phyloP scores from a whole-genome alignment of 2,888 invertebrate species.

The Hirtodrosophila alboralis region DNA sequence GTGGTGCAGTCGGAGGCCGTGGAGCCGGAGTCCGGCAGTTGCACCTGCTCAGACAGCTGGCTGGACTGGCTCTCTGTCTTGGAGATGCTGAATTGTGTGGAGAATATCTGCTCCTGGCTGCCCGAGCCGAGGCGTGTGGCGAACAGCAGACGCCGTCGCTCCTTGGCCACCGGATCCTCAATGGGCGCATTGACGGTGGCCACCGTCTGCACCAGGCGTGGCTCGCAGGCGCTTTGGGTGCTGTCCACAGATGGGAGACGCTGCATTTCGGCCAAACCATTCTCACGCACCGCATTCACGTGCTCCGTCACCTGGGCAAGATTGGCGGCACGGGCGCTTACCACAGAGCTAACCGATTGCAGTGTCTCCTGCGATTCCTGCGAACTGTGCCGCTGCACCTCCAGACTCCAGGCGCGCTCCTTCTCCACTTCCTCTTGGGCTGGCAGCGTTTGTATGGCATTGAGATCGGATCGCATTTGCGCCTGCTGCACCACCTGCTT shows the following conservation, averaged over 20 bases:
- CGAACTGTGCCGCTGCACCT: conserved; percentile 82
- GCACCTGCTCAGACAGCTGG: conserved; percentile 85
- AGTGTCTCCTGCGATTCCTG: conserved; percentile 85
- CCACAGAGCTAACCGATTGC: conserved; percentile 84
- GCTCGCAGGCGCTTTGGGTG: conserved; percentile 71
- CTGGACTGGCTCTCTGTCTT: conserved; percentile 88
- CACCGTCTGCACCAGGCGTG: conserved; percentile 73
- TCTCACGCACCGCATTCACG: conserved; percentile 68
- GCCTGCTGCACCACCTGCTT: conserved; percentile 1
- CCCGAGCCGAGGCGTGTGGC: conserved; percentile 87
- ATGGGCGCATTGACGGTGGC: conserved; percentile 73
- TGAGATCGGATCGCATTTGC: conserved; percentile 82
- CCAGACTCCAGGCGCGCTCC: conserved; percentile 81
- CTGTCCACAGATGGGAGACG: conserved; percentile 77
- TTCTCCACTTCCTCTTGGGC: conserved; percentile 72
- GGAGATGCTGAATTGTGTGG: conserved; percentile 87
- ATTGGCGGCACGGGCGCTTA: conserved; percentile 69
- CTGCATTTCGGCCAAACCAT: conserved; percentile 78
- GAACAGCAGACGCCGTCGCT: conserved; percentile 86
- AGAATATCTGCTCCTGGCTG: conserved; percentile 89
- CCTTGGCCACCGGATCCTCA: conserved; percentile 77
- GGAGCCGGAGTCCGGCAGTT: conserved; percentile 70
- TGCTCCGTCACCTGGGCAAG: conserved; percentile 72
- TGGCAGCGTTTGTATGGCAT: conserved; percentile 87
- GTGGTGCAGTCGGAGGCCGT: conserved; percentile 53